These are phyloP conservation scores for Taphrorychus bicolor DNA, from an alignment of 2,888 invertebrate genomes.

Conservation along the genomic window DNA sequence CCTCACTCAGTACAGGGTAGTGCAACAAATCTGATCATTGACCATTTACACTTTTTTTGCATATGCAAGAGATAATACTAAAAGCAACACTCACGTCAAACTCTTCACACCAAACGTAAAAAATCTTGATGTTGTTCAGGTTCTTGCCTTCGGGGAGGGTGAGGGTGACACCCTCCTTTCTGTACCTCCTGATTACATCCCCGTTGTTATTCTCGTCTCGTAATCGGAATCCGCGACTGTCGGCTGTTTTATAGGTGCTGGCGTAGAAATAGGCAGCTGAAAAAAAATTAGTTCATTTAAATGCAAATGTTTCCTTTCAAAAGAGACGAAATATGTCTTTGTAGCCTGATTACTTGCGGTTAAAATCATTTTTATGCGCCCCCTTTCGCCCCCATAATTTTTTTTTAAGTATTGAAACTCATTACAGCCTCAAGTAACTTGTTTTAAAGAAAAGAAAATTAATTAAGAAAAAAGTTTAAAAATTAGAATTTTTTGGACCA, in stretches of 20 bases:
- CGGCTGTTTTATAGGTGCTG: slow-evolving; percentile 74
- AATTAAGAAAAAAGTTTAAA: neutral
- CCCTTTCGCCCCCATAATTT: too few relatives aligned
- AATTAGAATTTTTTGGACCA: neutral
- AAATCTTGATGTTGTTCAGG: slow-evolving; percentile 82
- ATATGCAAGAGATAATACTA: too few relatives aligned
- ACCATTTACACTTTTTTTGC: too few relatives aligned
- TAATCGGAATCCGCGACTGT: slow-evolving; percentile 73
- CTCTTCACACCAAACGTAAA: slow-evolving; percentile 92
- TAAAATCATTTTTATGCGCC: too few relatives aligned
- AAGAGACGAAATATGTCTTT: neutral
- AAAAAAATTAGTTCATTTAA: slow-evolving; percentile 41
- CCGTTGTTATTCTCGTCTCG: slow-evolving; percentile 84
- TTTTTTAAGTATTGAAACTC: neutral
- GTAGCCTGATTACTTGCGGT: too few relatives aligned
- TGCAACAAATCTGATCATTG: too few relatives aligned
- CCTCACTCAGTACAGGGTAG: too few relatives aligned
- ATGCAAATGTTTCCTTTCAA: slow-evolving; percentile 2
- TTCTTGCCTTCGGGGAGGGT: slow-evolving; percentile 88
- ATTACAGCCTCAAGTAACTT: neutral
- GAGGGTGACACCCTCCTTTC: slow-evolving; percentile 82
- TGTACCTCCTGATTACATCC: slow-evolving; percentile 80
- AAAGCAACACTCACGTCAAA: slow-evolving; percentile 78
- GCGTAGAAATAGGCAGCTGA: slow-evolving; percentile 92
- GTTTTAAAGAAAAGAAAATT: neutral